phyloP scores from a whole-genome alignment of 92 coral and sea anemone species.

The Parazoanthus darwini region DNA sequence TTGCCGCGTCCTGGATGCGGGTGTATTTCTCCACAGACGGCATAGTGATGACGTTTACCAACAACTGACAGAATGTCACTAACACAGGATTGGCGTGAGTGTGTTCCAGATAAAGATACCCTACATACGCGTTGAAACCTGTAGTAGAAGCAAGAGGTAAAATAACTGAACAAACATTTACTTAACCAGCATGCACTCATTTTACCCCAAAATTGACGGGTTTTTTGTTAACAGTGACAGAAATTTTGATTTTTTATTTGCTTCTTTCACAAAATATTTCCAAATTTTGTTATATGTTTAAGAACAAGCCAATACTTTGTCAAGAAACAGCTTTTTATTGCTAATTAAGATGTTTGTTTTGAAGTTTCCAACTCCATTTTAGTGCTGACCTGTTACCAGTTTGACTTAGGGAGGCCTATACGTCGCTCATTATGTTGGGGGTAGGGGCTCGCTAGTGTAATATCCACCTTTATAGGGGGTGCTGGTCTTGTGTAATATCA shows the following conservation, averaged over 20 bases:
- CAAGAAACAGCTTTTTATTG: too few species aligned
- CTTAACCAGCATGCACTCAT: not conserved
- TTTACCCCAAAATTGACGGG: not conserved
- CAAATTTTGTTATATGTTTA: not conserved
- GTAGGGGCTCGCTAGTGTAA: too few species aligned
- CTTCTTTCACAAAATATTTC: not conserved
- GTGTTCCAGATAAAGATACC: conserved; percentile 85
- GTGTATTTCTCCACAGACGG: not conserved
- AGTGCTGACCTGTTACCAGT: too few species aligned
- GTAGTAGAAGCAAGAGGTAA: not conserved
- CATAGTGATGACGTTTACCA: conserved; percentile 36
- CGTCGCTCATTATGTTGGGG: too few species aligned
- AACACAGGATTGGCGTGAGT: conserved; percentile 85
- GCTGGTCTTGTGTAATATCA: too few species aligned
- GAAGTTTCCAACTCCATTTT: too few species aligned
- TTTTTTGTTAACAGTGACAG: not conserved
- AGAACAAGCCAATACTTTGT: too few species aligned
- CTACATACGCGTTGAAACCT: conserved; percentile 84
- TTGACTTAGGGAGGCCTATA: too few species aligned
- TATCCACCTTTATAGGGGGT: too few species aligned
- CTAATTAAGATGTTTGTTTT: too few species aligned
- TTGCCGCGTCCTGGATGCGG: not conserved
- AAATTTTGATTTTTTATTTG: not conserved
- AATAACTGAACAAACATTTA: not conserved
- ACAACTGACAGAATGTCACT: conserved; percentile 74